Percentiles rank a stretch among this genome's conserved stretches.
These are phyloP conservation scores for Hecatera dysodea DNA, from an alignment of 2,888 invertebrate genomes.

Conservation along the genomic window DNA sequence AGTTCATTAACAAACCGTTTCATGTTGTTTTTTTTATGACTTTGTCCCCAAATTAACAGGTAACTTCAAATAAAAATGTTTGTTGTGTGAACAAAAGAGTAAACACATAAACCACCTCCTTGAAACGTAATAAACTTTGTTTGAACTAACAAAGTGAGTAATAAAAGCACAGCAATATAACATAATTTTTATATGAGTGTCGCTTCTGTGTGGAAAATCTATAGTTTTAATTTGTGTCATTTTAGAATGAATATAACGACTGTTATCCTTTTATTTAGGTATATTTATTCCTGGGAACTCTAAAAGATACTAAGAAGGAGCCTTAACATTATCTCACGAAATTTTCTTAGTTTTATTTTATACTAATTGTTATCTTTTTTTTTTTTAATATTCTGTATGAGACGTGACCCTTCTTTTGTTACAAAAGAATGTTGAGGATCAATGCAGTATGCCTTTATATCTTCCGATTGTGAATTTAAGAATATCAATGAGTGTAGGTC, in stretches of 20 bases:
- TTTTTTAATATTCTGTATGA: too few species aligned
- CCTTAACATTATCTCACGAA: too few species aligned
- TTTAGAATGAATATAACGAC: not conserved
- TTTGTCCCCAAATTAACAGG: slow-evolving; percentile 8
- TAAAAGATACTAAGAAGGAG: too few species aligned
- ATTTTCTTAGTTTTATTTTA: too few species aligned
- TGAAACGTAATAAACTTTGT: slow-evolving; percentile 20
- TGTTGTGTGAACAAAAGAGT: slow-evolving; percentile 1
- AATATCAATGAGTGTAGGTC: not conserved
- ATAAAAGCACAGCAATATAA: slow-evolving; percentile 16
- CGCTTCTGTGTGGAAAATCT: slow-evolving; percentile 20
- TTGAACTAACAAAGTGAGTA: slow-evolving; percentile 10
- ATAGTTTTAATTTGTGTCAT: not conserved
- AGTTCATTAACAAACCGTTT: slow-evolving; percentile 11
- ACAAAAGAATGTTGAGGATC: too few species aligned
- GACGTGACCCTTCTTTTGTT: too few species aligned
- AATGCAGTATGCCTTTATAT: too few species aligned
- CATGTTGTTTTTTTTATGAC: slow-evolving; percentile 32
- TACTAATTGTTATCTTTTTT: too few species aligned
- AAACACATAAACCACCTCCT: slow-evolving; percentile 2
- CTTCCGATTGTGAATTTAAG: too few species aligned
- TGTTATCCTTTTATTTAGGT: not conserved
- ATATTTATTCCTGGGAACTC: not conserved
- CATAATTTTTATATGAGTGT: slow-evolving; percentile 27
- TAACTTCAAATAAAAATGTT: slow-evolving; percentile 1